These are phyloP conservation scores for Corvus moneduloides DNA, from an alignment of 2,113 vertebrate genomes.

Conservation along the genomic window DNA sequence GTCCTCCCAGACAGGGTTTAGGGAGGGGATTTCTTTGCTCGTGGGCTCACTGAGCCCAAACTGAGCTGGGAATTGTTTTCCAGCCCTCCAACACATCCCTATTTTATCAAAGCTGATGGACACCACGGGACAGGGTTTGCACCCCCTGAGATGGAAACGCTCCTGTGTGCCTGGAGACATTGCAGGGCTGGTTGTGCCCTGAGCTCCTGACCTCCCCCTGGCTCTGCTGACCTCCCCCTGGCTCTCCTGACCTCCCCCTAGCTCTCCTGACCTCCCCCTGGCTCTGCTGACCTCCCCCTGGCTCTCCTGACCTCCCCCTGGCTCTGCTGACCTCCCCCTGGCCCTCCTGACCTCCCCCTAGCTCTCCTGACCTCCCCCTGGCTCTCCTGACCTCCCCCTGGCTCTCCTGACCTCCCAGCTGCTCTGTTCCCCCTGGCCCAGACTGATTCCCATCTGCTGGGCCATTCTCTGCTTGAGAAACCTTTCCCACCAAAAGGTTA, in stretches of 20 bases:
- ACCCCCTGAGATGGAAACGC: not conserved
- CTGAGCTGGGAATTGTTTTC: not conserved
- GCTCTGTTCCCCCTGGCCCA: not conserved
- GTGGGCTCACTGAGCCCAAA: not conserved
- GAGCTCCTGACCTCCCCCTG: not conserved
- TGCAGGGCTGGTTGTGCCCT: not conserved
- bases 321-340: not conserved
- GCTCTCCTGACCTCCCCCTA: not conserved
- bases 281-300: not conserved
- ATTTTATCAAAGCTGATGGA: not conserved
- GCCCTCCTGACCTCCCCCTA: not conserved
- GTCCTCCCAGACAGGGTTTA: not conserved
- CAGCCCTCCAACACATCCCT: not conserved
- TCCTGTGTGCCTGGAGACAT: not conserved
- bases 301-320: not conserved
- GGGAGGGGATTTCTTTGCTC: not conserved
- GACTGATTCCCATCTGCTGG: too few relatives aligned
- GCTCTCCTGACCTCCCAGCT: not conserved
- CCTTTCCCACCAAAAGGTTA: not conserved
- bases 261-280: not conserved
- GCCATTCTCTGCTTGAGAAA: not conserved
- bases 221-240: not conserved
- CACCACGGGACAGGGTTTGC: not conserved
- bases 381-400: not conserved
- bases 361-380: not conserved